A percentile compares a stretch with the other conserved stretches of the same genome.
phyloP scores from a whole-genome alignment of 2,888 invertebrate species.

The Coleophora deauratella region DNA sequence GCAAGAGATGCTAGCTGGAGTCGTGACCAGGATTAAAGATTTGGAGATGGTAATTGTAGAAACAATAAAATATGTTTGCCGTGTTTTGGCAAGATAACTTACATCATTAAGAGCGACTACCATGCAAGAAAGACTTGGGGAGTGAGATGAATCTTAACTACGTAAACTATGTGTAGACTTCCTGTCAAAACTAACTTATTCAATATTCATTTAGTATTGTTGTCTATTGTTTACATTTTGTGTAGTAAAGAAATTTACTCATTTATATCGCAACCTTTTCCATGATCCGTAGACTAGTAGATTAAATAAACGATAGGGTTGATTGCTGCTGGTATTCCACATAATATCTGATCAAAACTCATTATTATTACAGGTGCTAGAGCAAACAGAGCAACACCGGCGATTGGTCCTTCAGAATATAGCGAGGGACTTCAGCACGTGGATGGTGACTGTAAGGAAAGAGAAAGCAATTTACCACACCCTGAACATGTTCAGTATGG shows the following conservation, averaged over 20 bases:
- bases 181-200: too few relatives aligned
- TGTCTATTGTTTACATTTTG: too few relatives aligned
- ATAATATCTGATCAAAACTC: not conserved
- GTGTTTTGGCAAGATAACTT: too few relatives aligned
- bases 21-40: slow-evolving; percentile 82
- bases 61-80: not conserved
- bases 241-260: too few relatives aligned
- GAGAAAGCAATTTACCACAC: slow-evolving; percentile 97
- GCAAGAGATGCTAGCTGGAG: slow-evolving; percentile 81
- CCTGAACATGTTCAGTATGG: slow-evolving; percentile 92
- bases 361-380: slow-evolving; percentile 76
- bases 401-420: slow-evolving; percentile 88
- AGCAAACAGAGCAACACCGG: slow-evolving; percentile 91
- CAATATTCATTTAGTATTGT: too few relatives aligned
- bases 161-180: too few relatives aligned
- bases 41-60: slow-evolving; percentile 75
- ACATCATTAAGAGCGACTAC: not conserved
- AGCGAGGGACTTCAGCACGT: slow-evolving; percentile 89
- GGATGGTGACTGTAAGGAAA: slow-evolving; percentile 89
- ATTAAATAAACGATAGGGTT: too few relatives aligned
- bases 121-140: too few relatives aligned
- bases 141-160: too few relatives aligned
- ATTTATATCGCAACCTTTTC: too few relatives aligned
- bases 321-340: too few relatives aligned
- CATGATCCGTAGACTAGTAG: too few relatives aligned